Base-by-base conservation (phyloP, 2,113 vertebrate species). In the Sminthopsis crassicaudata region DNA sequence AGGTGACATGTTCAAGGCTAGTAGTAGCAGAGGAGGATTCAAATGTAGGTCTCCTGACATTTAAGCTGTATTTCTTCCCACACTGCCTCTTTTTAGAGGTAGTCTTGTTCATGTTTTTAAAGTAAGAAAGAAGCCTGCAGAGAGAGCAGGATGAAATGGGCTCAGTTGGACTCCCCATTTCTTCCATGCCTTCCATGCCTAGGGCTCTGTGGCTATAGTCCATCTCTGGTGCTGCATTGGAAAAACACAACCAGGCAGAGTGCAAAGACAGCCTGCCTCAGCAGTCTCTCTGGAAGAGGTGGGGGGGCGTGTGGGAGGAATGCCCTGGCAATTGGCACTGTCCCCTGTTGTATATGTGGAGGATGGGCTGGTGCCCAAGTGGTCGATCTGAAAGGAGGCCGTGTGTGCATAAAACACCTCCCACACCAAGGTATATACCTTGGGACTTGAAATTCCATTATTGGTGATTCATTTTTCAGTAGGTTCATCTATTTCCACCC, bases 161-260 rank as follows among this genome's bases (percentile, higher is more conserved):
- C 67, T 9, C 23, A 36, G 10, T 24, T 1, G 7, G 89, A 53
- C 11, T 60, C 27, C 4, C 8, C 89, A 26, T 57, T 8, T 22
- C 1, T 26, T 36, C 89, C 25, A 42, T 2, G 1, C 0, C 0
- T 1, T 36, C 89, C 30, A 42, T 2, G 1, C 0, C 0, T 1
- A 19, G 54, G 30, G 11, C 16, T 48, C 52, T 0, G 46, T 10
- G 54, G 54, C 90, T 89, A 51, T 76, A 8, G 91, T 50, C 76
- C 90, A 36, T 92, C 84, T 91, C 92, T 50, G 92, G 88, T 26
- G 91, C 92, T 0, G 55, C 94, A 51, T 0, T 94, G 96, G 95
- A 97, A 97, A 98, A 97, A 95, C 84, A 95, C 95, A 94, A 92
- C 91, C 46, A 90, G 93, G 95, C 95, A 93, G 90, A 76, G n/a